Evolutionary conservation across 1,140 invertebrate species (phyloP).

Genomic region (Trichonephila clavata): DNA sequence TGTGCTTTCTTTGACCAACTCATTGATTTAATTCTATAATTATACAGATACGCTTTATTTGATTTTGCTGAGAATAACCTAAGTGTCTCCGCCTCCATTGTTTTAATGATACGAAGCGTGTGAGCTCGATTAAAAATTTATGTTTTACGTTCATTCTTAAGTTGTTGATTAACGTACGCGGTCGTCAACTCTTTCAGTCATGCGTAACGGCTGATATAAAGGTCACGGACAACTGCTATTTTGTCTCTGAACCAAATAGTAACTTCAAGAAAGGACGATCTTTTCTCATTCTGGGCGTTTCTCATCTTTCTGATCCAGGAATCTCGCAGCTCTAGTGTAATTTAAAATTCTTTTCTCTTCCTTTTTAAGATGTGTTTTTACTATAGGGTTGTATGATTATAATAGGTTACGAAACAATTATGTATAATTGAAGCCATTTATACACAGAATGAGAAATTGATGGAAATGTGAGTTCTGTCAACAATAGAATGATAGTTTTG

Average conservation of each 20-base stretch:
- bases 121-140: slow-evolving; percentile 40
- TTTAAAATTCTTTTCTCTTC: not conserved
- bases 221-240: slow-evolving; percentile 55
- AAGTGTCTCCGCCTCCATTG: not conserved
- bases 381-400: not conserved
- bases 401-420: not conserved
- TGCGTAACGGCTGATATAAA: slow-evolving; percentile 41
- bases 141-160: slow-evolving; percentile 40
- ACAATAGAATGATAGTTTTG: too few relatives aligned
- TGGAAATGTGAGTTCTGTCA: not conserved
- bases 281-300: not conserved
- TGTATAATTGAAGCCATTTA: not conserved
- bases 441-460: not conserved
- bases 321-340: not conserved
- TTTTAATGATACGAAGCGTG: slow-evolving; percentile 41
- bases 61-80: not conserved
- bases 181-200: slow-evolving; percentile 67
- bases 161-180: slow-evolving; percentile 17
- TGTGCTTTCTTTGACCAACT: not conserved
- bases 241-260: slow-evolving; percentile 3
- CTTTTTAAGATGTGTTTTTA: not conserved
- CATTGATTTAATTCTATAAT: not conserved
- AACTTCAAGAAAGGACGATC: not conserved
- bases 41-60: not conserved
- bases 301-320: not conserved